Percentiles rank a stretch among this genome's conserved stretches.
These are phyloP conservation scores for Lycodopsis pacificus DNA, from an alignment of 2,797 vertebrate genomes.

Conservation along the genomic window DNA sequence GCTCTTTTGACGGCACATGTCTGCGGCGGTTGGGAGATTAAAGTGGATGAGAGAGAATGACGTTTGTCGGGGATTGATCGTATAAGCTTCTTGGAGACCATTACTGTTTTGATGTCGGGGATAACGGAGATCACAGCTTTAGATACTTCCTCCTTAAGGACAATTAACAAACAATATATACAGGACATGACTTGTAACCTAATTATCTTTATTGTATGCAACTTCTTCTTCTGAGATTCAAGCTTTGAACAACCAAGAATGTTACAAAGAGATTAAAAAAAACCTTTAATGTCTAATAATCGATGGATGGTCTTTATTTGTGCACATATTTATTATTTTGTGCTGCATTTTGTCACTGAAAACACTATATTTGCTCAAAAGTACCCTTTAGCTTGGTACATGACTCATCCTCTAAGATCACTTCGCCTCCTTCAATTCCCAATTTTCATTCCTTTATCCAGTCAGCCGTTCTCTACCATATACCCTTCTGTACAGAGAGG, in stretches of 20 bases:
- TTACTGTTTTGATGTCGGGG: slow-evolving; percentile 1
- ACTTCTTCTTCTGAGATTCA: background rate
- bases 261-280: background rate
- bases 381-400: background rate
- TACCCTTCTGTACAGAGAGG: background rate
- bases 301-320: background rate
- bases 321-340: background rate
- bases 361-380: background rate
- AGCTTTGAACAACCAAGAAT: background rate
- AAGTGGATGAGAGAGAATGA: slow-evolving; percentile 19
- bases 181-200: background rate
- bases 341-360: background rate
- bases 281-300: background rate
- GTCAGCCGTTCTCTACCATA: background rate
- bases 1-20: slow-evolving; percentile 25
- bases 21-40: background rate
- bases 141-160: background rate
- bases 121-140: background rate
- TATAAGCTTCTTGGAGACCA: slow-evolving; percentile 24
- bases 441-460: slow-evolving; percentile 7
- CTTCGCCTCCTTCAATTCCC: slow-evolving; percentile 8
- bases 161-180: background rate
- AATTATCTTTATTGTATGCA: background rate
- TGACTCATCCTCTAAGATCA: background rate
- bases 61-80: slow-evolving; percentile 37